Evolutionary conservation across 2,888 invertebrate species (phyloP).

Genomic region (Boloria selene): DNA sequence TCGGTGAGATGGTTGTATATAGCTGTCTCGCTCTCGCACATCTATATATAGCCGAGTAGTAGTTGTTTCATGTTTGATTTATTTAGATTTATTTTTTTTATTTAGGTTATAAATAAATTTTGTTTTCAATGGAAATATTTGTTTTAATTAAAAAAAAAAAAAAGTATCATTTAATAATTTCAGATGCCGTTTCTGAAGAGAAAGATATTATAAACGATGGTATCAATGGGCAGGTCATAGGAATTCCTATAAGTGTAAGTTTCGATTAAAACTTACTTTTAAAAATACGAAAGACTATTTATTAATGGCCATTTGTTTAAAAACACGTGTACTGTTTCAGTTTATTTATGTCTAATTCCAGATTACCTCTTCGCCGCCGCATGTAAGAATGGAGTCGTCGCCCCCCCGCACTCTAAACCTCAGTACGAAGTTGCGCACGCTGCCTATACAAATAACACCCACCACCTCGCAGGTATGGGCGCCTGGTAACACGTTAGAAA

Average conservation of each 20-base stretch:
- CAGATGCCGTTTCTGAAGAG: slow-evolving; percentile 65
- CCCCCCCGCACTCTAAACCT: slow-evolving; percentile 70
- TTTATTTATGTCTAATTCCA: slow-evolving; percentile 47
- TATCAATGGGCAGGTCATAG: slow-evolving; percentile 70
- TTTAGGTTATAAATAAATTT: too few relatives aligned
- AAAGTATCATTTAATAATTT: slow-evolving; percentile 41
- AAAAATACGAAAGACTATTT: background rate
- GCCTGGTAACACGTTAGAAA: slow-evolving; percentile 70
- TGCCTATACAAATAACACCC: slow-evolving; percentile 74
- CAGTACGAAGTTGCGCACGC: slow-evolving; percentile 72
- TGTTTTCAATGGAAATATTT: background rate
- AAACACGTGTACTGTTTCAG: slow-evolving; percentile 1
- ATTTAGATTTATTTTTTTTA: too few relatives aligned
- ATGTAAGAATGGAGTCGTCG: slow-evolving; percentile 55
- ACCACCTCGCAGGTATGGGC: slow-evolving; percentile 75
- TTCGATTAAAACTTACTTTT: background rate
- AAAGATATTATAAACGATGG: slow-evolving; percentile 65
- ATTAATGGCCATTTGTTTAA: background rate
- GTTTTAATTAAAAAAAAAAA: slow-evolving; percentile 13
- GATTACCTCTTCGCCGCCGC: slow-evolving; percentile 69
- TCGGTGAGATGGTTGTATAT: background rate
- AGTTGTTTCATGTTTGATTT: too few relatives aligned
- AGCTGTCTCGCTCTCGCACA: background rate
- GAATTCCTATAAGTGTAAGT: slow-evolving; percentile 77
- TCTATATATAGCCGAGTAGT: background rate